Evolutionary conservation across 2,113 vertebrate species (phyloP).

Genomic region (Himantopus leucocephalus): DNA sequence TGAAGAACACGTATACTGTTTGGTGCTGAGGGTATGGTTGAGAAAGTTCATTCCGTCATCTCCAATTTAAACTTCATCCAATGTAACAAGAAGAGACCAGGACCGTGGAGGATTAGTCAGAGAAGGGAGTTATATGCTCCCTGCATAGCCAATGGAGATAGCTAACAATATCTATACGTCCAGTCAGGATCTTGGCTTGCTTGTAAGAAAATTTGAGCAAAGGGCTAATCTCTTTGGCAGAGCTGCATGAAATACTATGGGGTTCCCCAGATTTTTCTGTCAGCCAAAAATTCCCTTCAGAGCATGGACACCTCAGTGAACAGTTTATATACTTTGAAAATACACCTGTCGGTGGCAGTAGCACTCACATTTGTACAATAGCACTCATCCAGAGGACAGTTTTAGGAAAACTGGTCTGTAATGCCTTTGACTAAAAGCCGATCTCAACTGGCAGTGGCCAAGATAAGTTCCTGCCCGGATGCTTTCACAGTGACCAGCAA

Average conservation of each 20-base stretch:
- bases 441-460: neutral
- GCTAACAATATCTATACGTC: neutral
- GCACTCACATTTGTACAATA: neutral
- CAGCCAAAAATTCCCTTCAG: neutral
- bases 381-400: neutral
- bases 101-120: neutral
- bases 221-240: neutral
- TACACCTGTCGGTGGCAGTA: neutral
- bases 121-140: neutral
- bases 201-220: neutral
- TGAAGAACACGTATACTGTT: accelerated
- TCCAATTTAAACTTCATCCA: neutral
- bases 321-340: neutral
- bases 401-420: neutral
- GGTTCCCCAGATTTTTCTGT: neutral
- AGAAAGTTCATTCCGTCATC: neutral
- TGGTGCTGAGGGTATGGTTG: neutral
- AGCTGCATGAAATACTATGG: neutral
- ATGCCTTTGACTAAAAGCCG: neutral
- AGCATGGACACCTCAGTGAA: neutral
- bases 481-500: neutral
- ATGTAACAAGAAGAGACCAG: neutral
- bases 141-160: neutral
- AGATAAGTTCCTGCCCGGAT: accelerated
- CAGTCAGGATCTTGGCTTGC: neutral